Base-by-base conservation (phyloP, 2,888 invertebrate genomes). In the Tachina fera region DNA sequence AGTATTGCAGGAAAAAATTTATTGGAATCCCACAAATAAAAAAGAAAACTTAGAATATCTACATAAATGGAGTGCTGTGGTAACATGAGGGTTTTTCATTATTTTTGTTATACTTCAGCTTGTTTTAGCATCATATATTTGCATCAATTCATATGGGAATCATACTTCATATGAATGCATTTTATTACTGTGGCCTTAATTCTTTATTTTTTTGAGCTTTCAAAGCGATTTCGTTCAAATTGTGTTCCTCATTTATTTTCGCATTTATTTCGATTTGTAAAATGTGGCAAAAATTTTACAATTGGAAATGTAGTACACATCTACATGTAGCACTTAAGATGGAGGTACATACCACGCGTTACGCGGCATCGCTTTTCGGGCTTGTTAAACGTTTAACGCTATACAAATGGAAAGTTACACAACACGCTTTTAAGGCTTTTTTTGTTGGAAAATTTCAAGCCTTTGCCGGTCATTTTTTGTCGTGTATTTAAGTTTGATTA, bases 221-320 rank as follows among this genome's bases (percentile, higher is more conserved):
- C 83, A 60, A 60, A 72, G 22, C 77, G 72, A 83, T 83, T 83
- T 78, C 72, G 72, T 78, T 65, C 60, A 72, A 83, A 78, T 77
- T 78, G 51, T 67, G 51, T 72, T 67, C 51, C 70, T 75, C 45
- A 60, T 65, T 75, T 47, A 31, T 67, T 45, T 65, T 53, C n/a
- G 8, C 9, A n/a, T 49, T 22, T 49, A 31, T 60, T 60, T 39
- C 9, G 22, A 58, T 58, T 41, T 56, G 19, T 47, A 53, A 49
- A 56, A 58, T 80, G 72, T 72, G 56, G 74, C 43, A 65, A 72
- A 65, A 72, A 58, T 47, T 41, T 49, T 61, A 58, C 56, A 58
- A 74, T 61, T 60, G 51, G 9, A 72, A 65, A 65, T 51, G 51
- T 53, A 31, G 43, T n/a, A 56, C 13, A 13, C 31, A 60, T 22